Conservation (phyloP, 2,113 vertebrate genomes). For the Oriolus oriolus region DNA sequence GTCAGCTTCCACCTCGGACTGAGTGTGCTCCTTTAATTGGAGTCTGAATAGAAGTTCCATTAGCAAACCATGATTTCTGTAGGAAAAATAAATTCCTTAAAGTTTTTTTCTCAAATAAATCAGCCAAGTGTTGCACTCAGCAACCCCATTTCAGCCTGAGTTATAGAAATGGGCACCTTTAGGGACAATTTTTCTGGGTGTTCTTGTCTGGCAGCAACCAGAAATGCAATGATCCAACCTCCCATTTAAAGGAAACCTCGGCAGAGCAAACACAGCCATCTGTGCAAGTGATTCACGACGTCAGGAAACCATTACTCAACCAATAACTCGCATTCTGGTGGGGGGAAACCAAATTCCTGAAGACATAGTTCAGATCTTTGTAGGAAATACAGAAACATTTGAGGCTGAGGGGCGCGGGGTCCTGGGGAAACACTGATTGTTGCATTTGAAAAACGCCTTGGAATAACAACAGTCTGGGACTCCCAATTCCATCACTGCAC, state of each 20-base stretch:
- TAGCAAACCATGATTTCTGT: background rate
- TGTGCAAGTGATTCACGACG: background rate
- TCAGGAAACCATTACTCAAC: background rate
- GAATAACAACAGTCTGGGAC: background rate
- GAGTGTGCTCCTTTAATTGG: background rate
- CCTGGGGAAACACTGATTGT: background rate
- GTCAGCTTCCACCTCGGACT: background rate
- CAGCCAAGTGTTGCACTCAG: background rate
- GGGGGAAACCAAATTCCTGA: background rate
- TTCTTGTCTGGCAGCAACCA: conserved; percentile 2
- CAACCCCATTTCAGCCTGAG: background rate
- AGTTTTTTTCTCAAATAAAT: background rate
- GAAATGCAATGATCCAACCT: conserved; percentile 6
- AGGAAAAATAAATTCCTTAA: background rate
- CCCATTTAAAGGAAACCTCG: background rate
- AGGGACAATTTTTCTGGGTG: background rate
- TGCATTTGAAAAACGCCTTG: background rate
- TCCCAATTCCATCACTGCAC: background rate
- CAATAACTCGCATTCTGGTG: background rate
- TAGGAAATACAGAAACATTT: background rate
- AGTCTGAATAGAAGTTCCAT: background rate
- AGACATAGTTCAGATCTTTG: background rate
- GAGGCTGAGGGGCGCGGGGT: background rate
- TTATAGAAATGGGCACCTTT: background rate
- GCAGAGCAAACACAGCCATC: background rate